These are phyloP conservation scores for Molanna angustata DNA, from an alignment of 2,888 invertebrate genomes.

Conservation along the genomic window DNA sequence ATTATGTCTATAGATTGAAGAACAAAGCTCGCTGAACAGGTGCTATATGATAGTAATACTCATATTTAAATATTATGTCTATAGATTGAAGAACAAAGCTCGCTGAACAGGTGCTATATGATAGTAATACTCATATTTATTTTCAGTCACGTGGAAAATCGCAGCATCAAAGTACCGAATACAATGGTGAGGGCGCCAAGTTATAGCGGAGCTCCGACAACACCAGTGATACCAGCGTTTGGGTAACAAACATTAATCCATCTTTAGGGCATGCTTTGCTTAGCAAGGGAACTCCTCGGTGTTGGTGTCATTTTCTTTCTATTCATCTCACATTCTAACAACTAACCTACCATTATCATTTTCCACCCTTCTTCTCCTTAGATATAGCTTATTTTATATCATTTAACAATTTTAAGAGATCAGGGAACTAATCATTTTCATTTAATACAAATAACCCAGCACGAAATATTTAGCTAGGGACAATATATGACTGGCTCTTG, in stretches of 20 bases:
- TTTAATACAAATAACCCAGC: slow-evolving; percentile 21
- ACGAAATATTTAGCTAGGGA: slow-evolving; percentile 29
- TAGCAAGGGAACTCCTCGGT: slow-evolving; percentile 32
- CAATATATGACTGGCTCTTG: slow-evolving; percentile 27
- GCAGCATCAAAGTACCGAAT: slow-evolving; percentile 56
- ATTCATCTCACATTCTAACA: slow-evolving; percentile 21
- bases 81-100: too few species aligned
- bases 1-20: too few species aligned
- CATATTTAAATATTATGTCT: too few species aligned
- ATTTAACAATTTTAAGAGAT: slow-evolving; percentile 15
- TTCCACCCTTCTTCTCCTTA: slow-evolving; percentile 18
- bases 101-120: too few species aligned
- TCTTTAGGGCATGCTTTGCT: slow-evolving; percentile 27
- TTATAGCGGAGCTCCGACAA: slow-evolving; percentile 37
- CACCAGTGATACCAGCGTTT: slow-evolving; percentile 37
- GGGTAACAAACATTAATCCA: slow-evolving; percentile 37
- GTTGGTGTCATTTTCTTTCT: slow-evolving; percentile 25
- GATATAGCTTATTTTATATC: slow-evolving; percentile 17
- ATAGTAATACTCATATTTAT: too few species aligned
- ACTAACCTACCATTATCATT: slow-evolving; percentile 18
- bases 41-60: too few species aligned
- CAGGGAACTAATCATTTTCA: slow-evolving; percentile 20
- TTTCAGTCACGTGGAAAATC: slow-evolving; percentile 63
- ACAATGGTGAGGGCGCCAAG: slow-evolving; percentile 45
- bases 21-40: too few species aligned